Evolutionary conservation across 2,797 vertebrate genomes (phyloP), one percentile per base, ranked within the genome.

Genomic region (Eidolon dupreanum): DNA sequence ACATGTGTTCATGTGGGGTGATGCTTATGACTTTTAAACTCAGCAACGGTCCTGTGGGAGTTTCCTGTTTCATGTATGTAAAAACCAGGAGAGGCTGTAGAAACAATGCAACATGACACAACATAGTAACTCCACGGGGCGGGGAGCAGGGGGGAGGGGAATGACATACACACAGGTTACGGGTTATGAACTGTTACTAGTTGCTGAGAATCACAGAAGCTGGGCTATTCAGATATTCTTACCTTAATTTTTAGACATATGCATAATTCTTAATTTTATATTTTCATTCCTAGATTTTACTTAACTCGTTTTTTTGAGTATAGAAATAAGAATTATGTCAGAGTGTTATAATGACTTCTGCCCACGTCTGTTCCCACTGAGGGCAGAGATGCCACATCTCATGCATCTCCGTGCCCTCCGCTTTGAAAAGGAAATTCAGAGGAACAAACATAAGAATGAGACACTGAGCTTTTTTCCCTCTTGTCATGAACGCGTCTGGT

Each of bases 141-240:
- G 8, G 61, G 82, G 33, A 33, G 33, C 33, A 33, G 33, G 38
- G 8, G 79, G 70, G 41, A 38, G 55, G 28, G 26, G 8, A 13
- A 70, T 5, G 11, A 55, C 8, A 8, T 1, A 26, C 16, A 7
- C 10, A 20, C 0, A 12, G 77, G 82, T 13, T 3, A 17, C 1
- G 59, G 61, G 65, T 24, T 26, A 11, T 0, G 1, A 20, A 24
- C 4, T 31, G 1, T 2, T 10, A 33, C 63, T 19, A 11, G 53
- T 41, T 20, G 15, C 19, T 15, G 26, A n/a, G 51, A 38, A 13
- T 8, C 68, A 38, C 15, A 6, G 38, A 36, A 26, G 55, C 17
- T 1, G 33, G 38, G 2, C 26, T 33, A 16, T 12, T 6, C 11
- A 65, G 33, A 13, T 6, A 36, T 19, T 5, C 46, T 43, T 4